phyloP scores from a whole-genome alignment of 2,888 invertebrate species.

The Watsonalla cultraria region DNA sequence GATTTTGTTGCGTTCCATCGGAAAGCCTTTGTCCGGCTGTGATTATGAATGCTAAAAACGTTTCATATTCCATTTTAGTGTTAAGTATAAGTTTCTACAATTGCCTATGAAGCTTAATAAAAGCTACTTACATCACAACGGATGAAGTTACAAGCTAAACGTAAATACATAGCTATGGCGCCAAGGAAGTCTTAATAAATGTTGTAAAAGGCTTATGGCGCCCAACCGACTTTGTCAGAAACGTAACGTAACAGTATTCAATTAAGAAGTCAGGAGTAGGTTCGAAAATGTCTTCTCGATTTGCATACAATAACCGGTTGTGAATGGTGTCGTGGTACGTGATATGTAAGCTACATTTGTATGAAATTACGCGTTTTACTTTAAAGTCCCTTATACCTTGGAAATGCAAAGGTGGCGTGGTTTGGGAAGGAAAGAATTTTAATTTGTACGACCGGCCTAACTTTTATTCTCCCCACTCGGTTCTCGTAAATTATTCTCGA shows the following conservation, averaged over 20 bases:
- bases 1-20: no score
- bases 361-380: conserved; percentile 38
- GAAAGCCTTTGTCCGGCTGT: no score
- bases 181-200: no score
- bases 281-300: conserved; percentile 55
- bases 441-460: conserved; percentile 29
- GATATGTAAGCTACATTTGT: conserved; percentile 27
- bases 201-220: no score
- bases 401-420: conserved; percentile 25
- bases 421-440: conserved; percentile 42
- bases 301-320: conserved; percentile 73
- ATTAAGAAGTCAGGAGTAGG: conserved; percentile 15
- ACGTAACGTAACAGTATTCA: background rate
- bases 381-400: conserved; percentile 46
- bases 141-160: no score
- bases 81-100: no score
- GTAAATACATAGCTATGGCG: no score
- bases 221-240: background rate
- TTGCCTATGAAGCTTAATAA: no score
- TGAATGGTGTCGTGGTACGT: conserved; percentile 45
- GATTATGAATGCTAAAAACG: no score
- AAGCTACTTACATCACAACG: no score
- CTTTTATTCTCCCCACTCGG: conserved; percentile 14
- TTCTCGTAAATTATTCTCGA: conserved; percentile 8
- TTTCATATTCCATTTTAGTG: no score